Conservation (phyloP, 2,113 vertebrate genomes). For the Channa argus region DNA sequence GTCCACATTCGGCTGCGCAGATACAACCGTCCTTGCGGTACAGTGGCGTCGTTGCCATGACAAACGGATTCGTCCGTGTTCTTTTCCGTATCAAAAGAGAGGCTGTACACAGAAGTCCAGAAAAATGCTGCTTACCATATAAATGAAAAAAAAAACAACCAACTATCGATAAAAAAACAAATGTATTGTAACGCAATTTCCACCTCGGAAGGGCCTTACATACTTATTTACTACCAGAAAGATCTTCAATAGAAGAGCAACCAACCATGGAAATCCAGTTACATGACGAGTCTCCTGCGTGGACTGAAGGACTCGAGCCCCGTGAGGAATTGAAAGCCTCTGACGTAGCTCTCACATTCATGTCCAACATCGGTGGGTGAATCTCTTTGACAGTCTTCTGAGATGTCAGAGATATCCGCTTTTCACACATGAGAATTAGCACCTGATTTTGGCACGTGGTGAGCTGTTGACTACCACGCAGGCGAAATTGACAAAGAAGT, state of each 20-base stretch:
- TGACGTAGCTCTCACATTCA: conserved; percentile 74
- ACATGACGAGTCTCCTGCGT: not conserved
- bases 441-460: conserved; percentile 46
- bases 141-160: not conserved
- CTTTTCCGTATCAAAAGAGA: not conserved
- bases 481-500: no score
- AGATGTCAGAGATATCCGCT: no score
- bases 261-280: conserved; percentile 53
- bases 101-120: not conserved
- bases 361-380: conserved; percentile 79
- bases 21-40: not conserved
- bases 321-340: conserved; percentile 62
- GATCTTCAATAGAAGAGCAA: no score
- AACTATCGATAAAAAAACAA: no score
- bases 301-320: not conserved
- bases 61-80: conserved; percentile 11
- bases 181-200: not conserved
- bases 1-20: not conserved
- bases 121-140: not conserved
- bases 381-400: not conserved
- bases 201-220: no score
- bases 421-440: not conserved
- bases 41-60: conserved; percentile 56
- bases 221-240: not conserved
- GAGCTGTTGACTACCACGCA: no score